Base-by-base conservation (phyloP, 1,140 invertebrate species). In the Chelonus insularis region DNA sequence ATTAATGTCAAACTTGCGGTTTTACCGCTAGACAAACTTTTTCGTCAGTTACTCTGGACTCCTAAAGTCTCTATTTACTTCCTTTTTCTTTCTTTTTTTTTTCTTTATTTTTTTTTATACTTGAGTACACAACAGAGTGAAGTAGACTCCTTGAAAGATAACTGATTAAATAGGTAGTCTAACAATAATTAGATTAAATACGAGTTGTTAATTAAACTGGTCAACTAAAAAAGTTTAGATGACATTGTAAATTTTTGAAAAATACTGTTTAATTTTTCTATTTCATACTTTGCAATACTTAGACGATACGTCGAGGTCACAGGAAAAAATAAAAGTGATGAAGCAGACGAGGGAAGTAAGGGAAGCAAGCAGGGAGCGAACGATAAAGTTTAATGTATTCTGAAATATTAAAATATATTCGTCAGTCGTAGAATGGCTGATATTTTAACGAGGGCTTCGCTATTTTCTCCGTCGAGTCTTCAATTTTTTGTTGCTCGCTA, bases 391-490 rank as follows among this genome's bases (percentile, higher is more conserved):
- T 80, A 78, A 80, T 78, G 76, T 80, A 80, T 80, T 77, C 76
- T 75, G 71, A 80, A 80, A 78, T 80, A 80, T 80, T 80, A 78
- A 80, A 80, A 80, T 80, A 80, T 78, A 80, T 78, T 80, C 78
- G 66, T 66, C 73, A 69, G 70, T 73, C 67, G 68, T 67, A 73
- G 71, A 64, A 55, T 68, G 70, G 74, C 65, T 73, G 72, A 78
- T 78, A 75, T 76, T 74, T 77, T 77, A 77, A 73, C 76, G 74
- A 77, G 73, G 67, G 52, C 52, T 29, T 55, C 74, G 68, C 67
- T 74, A 67, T 64, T 59, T 48, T 32, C 34, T 47, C 34, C 56
- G 32, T 55, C 34, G 32, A 12, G n/a, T 14, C 39, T 45, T 18
- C 12, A 11, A 6, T 54, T 54, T 57, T 52, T 52, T 36, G 7